Base-by-base conservation (phyloP, 2,113 vertebrate species). In the Cyphomyrus plagiostoma region DNA sequence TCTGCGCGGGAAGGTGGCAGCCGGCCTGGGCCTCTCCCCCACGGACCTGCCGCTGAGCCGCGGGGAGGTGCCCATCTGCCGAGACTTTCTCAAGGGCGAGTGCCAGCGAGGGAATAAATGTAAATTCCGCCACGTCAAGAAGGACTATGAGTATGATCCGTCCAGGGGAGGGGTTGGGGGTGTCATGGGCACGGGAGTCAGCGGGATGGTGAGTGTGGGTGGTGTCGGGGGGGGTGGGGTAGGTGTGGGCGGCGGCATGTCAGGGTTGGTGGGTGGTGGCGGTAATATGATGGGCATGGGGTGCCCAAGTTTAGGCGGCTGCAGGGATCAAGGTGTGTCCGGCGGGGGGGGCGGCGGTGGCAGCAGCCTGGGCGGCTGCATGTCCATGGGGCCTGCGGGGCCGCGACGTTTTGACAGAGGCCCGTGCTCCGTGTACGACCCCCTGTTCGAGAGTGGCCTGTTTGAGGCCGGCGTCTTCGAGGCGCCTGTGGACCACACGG, bases 31-130 rank as follows among this genome's bases (percentile, higher is more conserved):
- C 2, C 92, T 99, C 58, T 99, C 98, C 0, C 97, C 97, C 0
- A 97, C 97, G 0, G 98, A 99, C 70, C 92, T 99, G 1, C 97
- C 98, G 9, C 97, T 97, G 90, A 98, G 97, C 93, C 97, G 98
- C 0, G 97, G 97, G 70, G 98, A 99, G 94, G 97, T 98, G 30
- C 98, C 98, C 0, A 98, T 99, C 92, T 99, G 98, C 94, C 95
- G 98, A 88, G 98, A 99, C 92, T 99, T 97, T 92, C 93, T 99
- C 13, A 99, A 99, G 58, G 98, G 98, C 0, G 98, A 99, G 90
- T 99, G 98, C 94, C 98, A 98, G 90, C 95, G 98, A 30, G 98
- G 98, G 0, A 96, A 97, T 91, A 98, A 98, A 91, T 99, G 98
- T 92, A 99, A 99, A 92, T 99, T 99, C 92, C 97, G 98, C 45